Evolutionary conservation across 2,797 vertebrate species (phyloP), one percentile per base, ranked within the genome.

Genomic region (Staurois parvus): DNA sequence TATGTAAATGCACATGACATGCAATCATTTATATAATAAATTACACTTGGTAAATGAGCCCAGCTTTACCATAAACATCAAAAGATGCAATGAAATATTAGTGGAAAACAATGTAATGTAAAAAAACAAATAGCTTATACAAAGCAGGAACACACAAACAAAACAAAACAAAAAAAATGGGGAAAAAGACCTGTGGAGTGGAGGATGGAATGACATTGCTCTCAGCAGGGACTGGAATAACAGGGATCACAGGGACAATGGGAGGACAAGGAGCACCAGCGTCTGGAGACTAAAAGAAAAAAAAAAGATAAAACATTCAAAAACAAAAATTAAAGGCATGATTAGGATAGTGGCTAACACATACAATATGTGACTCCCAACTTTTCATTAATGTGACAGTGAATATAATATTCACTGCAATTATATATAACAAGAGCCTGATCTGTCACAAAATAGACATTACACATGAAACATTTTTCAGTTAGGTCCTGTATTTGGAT

Each of bases 211-310:
- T 96, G 96, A 93, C 88, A 92, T 95, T 89, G 94, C 92, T 94
- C 95, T 98, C 97, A 64, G 96, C 95, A 90, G 96, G 95, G 96
- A 96, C 95, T 90, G 97, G 96, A 91, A 95, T 95, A 94, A 97
- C 94, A 93, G 96, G 96, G 96, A 96, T 95, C 95, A 97, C 96
- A 84, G 96, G 96, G 96, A 96, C 96, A 96, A 96, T 96, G 94
- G 96, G 95, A 95, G 96, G 92, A 92, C 95, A 95, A 91, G 96
- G 95, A 94, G 95, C 93, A 93, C 93, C 93, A 89, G 95, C 96
- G 93, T 98, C 97, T 92, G 96, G 94, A 91, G 96, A 96, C 97
- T 97, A 95, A 96, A 98, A 95, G 93, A 94, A 94, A 93, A 95
- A 93, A 88, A 92, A 30, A 24, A 76, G 19, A 93, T 96, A 93